phyloP scores from a whole-genome alignment of 2,888 invertebrate genomes.

The Tetragonisca angustula region DNA sequence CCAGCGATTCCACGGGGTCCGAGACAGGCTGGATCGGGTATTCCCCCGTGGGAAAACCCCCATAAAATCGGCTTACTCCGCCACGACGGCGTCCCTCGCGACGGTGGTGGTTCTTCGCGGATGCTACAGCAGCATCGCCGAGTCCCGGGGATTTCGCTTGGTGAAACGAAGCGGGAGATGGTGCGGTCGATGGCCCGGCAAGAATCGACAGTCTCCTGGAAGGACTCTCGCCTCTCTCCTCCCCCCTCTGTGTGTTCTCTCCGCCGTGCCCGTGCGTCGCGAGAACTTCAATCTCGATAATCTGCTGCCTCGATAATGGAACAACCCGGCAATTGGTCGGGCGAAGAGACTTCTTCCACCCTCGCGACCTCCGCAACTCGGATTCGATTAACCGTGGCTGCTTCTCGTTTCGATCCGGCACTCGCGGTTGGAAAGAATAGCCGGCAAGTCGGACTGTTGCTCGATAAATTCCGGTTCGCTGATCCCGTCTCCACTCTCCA shows the following conservation, averaged over 20 bases:
- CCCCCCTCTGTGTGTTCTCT: slow-evolving; percentile 17
- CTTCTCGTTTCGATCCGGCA: background rate
- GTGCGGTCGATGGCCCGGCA: slow-evolving; percentile 53
- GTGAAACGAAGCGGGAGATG: slow-evolving; percentile 60
- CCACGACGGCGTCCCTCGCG: background rate
- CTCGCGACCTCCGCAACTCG: background rate
- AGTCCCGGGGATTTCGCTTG: slow-evolving; percentile 61
- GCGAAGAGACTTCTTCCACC: slow-evolving; percentile 20
- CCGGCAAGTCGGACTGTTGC: slow-evolving; percentile 8
- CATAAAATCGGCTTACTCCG: slow-evolving; percentile 78
- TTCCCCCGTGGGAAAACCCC: slow-evolving; percentile 71
- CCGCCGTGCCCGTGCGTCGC: slow-evolving; percentile 1
- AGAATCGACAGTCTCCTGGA: slow-evolving; percentile 19
- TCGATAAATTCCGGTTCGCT: slow-evolving; percentile 24
- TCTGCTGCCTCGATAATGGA: slow-evolving; percentile 53
- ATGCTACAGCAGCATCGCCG: background rate
- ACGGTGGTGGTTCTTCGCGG: background rate
- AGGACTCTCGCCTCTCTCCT: background rate
- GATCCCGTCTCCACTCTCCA: background rate
- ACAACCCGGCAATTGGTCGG: slow-evolving; percentile 32
- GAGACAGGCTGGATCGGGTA: slow-evolving; percentile 61
- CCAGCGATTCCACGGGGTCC: slow-evolving; percentile 74
- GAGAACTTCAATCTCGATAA: slow-evolving; percentile 59
- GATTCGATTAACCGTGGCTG: slow-evolving; percentile 50
- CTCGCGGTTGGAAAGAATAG: background rate